Conservation (phyloP, 2,797 vertebrate species). For the Eupleurogrammus muticus region DNA sequence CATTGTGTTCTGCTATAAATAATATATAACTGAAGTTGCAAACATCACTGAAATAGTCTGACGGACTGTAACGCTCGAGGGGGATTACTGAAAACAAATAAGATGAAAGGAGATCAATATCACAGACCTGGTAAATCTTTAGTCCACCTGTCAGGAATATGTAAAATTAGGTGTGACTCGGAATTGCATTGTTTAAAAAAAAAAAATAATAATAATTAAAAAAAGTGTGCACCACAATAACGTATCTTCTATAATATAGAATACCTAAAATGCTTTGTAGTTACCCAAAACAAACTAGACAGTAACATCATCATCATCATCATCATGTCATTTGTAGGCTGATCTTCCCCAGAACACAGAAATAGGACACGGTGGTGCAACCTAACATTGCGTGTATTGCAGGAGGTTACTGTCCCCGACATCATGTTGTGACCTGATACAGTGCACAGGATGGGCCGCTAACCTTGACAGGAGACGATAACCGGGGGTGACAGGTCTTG, state of each 20-base stretch:
- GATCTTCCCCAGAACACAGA: slow-evolving; percentile 14
- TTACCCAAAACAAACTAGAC: not conserved
- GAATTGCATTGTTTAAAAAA: not conserved
- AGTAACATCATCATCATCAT: not conserved
- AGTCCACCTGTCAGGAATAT: slow-evolving; percentile 13
- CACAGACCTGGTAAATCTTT: slow-evolving; percentile 6
- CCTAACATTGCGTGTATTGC: slow-evolving; percentile 23
- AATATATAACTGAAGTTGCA: slow-evolving; percentile 37
- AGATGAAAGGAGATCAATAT: slow-evolving; percentile 31
- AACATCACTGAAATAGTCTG: slow-evolving; percentile 30
- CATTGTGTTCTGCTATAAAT: slow-evolving; percentile 49
- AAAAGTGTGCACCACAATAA: not conserved
- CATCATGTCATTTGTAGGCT: slow-evolving; percentile 7
- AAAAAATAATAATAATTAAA: too few relatives aligned
- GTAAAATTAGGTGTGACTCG: slow-evolving; percentile 8
- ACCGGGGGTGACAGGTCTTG: slow-evolving; percentile 52
- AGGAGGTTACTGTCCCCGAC: slow-evolving; percentile 30
- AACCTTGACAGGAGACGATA: slow-evolving; percentile 38
- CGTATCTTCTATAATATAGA: not conserved
- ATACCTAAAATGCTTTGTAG: not conserved
- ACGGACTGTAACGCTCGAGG: slow-evolving; percentile 23
- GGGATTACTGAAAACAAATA: slow-evolving; percentile 18
- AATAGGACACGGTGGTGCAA: slow-evolving; percentile 30
- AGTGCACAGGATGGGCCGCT: slow-evolving; percentile 21
- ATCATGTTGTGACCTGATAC: slow-evolving; percentile 43